Evolutionary conservation across 1,140 invertebrate genomes (phyloP).

Genomic region (Halesus radiatus): DNA sequence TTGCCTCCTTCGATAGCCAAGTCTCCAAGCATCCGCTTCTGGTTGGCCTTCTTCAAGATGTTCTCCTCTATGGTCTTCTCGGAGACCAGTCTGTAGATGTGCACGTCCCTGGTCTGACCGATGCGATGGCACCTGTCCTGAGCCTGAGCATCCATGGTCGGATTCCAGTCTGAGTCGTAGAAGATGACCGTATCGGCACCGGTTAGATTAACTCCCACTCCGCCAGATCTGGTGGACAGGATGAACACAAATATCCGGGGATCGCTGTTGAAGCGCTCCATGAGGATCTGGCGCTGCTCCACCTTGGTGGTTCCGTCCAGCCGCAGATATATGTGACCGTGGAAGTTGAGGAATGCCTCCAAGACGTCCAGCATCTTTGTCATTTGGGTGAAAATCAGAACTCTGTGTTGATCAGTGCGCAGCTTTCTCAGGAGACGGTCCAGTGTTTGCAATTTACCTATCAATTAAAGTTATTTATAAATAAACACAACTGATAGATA

Average conservation of each 20-base stretch:
- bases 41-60: conserved; percentile 98
- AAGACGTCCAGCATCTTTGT: conserved; percentile 98
- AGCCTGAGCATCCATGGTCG: conserved; percentile 99
- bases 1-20: conserved; percentile 99
- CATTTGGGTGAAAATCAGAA: conserved; percentile 99
- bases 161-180: conserved; percentile 99
- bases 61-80: conserved; percentile 99
- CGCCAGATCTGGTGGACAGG: conserved; percentile 96
- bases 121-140: conserved; percentile 99
- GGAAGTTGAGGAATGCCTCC: conserved; percentile 96
- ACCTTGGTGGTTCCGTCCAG: conserved; percentile 98
- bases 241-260: conserved; percentile 97
- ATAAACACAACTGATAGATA: too few relatives aligned
- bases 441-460: conserved; percentile 83
- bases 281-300: conserved; percentile 94
- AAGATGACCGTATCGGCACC: conserved; percentile 99
- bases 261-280: conserved; percentile 98
- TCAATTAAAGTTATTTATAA: too few relatives aligned
- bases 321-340: conserved; percentile 96
- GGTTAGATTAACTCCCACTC: conserved; percentile 98
- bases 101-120: conserved; percentile 98
- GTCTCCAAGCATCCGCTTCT: conserved; percentile 96
- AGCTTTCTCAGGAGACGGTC: conserved; percentile 87
- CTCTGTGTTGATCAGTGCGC: conserved; percentile 89
- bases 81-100: conserved; percentile 97